Conservation (phyloP, 2,797 vertebrate genomes). For the Petrocephalus schoutedeni region DNA sequence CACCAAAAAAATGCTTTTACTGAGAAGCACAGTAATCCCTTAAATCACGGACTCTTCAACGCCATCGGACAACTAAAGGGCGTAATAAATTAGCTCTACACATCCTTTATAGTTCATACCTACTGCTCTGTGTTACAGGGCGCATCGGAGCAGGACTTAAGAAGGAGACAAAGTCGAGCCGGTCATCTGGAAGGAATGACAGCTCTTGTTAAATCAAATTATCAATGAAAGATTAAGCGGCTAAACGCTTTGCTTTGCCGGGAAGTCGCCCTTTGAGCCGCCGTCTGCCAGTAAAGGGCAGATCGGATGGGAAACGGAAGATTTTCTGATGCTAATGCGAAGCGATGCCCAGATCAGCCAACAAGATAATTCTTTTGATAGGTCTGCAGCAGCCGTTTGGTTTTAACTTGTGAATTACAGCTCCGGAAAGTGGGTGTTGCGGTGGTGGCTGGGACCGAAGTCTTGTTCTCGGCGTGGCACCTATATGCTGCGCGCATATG, state of each 20-base stretch:
- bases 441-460: too few relatives aligned
- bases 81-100: background rate
- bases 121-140: background rate
- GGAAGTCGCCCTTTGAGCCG: background rate
- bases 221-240: slow-evolving; percentile 6
- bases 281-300: slow-evolving; percentile 7
- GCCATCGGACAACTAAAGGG: background rate
- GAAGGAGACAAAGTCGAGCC: background rate
- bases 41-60: background rate
- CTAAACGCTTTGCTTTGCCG: background rate
- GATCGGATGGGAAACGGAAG: background rate
- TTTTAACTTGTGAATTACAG: background rate
- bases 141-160: background rate
- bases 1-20: background rate
- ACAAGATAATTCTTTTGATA: background rate
- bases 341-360: background rate
- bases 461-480: background rate
- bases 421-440: background rate
- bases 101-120: background rate
- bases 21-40: background rate
- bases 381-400: background rate
- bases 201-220: background rate
- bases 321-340: background rate
- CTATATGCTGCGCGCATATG: background rate
- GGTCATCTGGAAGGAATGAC: background rate